Evolutionary conservation across 2,888 invertebrate genomes (phyloP), one percentile per base, ranked within the genome.

Genomic region (Iselma pallidipennis): DNA sequence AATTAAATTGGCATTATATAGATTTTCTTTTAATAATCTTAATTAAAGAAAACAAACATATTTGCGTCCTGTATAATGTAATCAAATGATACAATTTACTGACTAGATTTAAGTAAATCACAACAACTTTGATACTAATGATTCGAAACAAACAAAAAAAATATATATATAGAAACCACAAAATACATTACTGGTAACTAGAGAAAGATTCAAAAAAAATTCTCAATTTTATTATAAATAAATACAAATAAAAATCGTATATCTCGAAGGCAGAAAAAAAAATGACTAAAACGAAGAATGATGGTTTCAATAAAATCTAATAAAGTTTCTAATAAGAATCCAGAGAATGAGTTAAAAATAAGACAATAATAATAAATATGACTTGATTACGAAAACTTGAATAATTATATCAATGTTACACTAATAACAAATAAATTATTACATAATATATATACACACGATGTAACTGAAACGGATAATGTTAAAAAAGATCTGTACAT

Each of bases 51-150:
- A 63, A 67, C 66, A 63, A 65, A 66, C 59, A 68, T 52, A 57
- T 63, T 60, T 61, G 63, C 68, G 66, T 66, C 62, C 61, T 66
- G 55, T 58, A 52, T 42, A n/a, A 53, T 28, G 42, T 54, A 65
- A 48, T 56, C 57, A 59, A 65, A 64, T 60, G 64, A 66, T 57
- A 54, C 33, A 53, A 49, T 71, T 73, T 73, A 77, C 72, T 79
- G 79, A 80, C 80, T 80, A 79, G 79, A 80, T 76, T 79, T 73
- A 72, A 71, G 71, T 68, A 71, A 76, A 79, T 79, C 79, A 79
- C 79, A 78, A 76, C 68, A 70, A 72, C 69, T 67, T 73, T 69
- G 69, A 59, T 59, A 68, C 63, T 62, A 62, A 68, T 70, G 66
- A 70, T 62, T 65, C 61, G 66, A 68, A 66, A 65, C 55, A 57